phyloP scores from a whole-genome alignment of 2,113 vertebrate species.

The Bubalus kerabau region DNA sequence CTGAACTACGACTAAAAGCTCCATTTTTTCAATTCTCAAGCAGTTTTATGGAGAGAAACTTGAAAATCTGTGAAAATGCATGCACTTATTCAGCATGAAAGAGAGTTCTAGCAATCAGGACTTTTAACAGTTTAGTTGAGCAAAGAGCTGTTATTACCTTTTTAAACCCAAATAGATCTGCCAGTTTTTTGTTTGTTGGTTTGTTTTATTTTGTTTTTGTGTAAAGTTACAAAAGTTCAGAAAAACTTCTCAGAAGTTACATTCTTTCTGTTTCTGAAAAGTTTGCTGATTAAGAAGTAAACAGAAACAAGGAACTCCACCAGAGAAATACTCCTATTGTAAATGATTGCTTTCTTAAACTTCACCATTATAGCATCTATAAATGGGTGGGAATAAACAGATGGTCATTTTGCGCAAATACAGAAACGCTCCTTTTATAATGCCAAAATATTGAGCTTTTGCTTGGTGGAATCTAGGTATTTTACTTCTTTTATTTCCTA shows the following conservation, averaged over 20 bases:
- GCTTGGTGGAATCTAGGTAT: background rate
- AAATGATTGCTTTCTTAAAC: constrained; percentile 36
- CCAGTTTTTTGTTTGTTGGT: background rate
- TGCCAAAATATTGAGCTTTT: background rate
- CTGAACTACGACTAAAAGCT: constrained; percentile 20
- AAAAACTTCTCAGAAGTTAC: background rate
- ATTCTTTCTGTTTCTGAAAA: constrained; percentile 29
- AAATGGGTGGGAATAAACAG: background rate
- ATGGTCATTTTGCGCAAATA: background rate
- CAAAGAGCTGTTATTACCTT: constrained; percentile 40
- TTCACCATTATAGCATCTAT: background rate
- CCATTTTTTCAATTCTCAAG: constrained; percentile 31
- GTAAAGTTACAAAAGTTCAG: constrained; percentile 7
- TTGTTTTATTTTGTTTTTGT: background rate
- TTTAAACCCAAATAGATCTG: constrained; percentile 33
- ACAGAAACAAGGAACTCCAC: background rate
- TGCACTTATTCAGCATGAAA: constrained; percentile 33
- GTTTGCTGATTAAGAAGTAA: background rate
- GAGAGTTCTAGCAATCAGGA: constrained; percentile 21
- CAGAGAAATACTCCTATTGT: background rate
- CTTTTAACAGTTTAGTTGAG: constrained; percentile 20
- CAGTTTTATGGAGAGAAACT: constrained; percentile 15
- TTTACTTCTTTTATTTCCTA: background rate
- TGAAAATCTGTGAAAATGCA: constrained; percentile 55
- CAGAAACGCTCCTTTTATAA: background rate